Evolutionary conservation across 2,113 vertebrate genomes (phyloP).

Genomic region (Gracilinanus agilis): DNA sequence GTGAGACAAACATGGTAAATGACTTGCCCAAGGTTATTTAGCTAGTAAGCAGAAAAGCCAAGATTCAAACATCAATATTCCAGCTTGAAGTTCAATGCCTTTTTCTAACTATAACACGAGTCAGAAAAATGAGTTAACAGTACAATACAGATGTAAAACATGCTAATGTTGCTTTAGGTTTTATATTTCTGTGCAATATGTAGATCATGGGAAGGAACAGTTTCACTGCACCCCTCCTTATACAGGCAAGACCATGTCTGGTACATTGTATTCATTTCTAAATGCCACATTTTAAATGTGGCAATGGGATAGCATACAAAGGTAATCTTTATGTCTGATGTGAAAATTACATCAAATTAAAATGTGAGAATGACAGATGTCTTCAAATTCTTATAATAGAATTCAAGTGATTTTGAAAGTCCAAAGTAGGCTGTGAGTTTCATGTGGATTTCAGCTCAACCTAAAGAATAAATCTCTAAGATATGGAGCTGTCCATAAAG

Average conservation of each 20-base stretch:
- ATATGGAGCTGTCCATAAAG: no score
- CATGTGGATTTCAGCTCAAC: neutral
- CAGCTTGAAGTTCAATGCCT: neutral
- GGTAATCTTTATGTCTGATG: neutral
- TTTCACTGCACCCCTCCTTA: neutral
- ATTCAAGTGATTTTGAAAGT: neutral
- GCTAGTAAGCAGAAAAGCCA: neutral
- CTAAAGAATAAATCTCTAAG: no score
- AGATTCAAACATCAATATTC: neutral
- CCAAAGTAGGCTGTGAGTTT: neutral
- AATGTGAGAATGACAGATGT: neutral
- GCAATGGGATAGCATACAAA: neutral
- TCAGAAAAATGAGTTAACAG: slow-evolving; percentile 16
- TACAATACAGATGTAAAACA: slow-evolving; percentile 14
- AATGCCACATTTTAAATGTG: slow-evolving; percentile 6
- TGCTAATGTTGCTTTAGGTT: slow-evolving; percentile 3
- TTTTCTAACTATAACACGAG: slow-evolving; percentile 3
- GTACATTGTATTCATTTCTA: neutral
- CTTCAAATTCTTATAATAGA: no score
- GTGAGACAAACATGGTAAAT: neutral
- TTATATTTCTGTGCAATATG: slow-evolving; percentile 20
- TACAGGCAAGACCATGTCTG: neutral
- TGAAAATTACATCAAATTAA: neutral
- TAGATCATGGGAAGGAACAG: slow-evolving; percentile 18
- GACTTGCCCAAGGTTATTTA: no score